Percentiles rank a stretch among this genome's conserved stretches.
Evolutionary conservation across 2,888 invertebrate species (phyloP).

Genomic region (Punctoribates punctum): DNA sequence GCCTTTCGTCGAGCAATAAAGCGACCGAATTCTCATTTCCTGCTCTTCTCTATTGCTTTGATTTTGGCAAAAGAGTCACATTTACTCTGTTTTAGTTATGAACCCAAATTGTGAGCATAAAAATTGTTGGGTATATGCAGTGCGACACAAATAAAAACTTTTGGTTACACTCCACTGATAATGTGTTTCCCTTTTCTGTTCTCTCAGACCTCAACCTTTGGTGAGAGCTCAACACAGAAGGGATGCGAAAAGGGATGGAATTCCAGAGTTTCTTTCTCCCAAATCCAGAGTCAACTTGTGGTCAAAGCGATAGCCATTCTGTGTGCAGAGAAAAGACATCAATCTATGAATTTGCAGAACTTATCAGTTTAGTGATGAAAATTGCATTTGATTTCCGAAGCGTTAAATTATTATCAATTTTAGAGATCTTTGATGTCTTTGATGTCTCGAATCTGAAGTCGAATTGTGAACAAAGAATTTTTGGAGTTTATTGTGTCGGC

Average conservation of each 20-base stretch:
- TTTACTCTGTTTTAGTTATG: conserved; percentile 9
- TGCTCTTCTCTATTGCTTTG: neutral
- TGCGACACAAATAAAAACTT: neutral
- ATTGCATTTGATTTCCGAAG: neutral
- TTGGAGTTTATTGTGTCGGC: neutral
- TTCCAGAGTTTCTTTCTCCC: conserved; percentile 12
- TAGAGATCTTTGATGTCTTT: conserved; percentile 6
- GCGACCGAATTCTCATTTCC: conserved; percentile 29
- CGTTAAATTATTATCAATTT: conserved; percentile 12
- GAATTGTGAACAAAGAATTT: neutral
- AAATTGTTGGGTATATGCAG: neutral
- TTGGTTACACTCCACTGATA: conserved; percentile 15
- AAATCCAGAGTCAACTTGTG: neutral
- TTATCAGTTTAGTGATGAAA: neutral
- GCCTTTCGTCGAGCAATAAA: neutral
- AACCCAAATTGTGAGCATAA: neutral
- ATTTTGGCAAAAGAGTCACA: neutral
- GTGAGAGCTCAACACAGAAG: neutral
- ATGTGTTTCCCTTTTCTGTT: conserved; percentile 23
- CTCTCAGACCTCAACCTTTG: neutral
- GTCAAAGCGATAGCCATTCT: neutral
- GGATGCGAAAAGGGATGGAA: neutral
- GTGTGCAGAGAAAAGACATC: neutral
- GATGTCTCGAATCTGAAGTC: neutral
- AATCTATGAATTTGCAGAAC: neutral